Conservation (phyloP, 2,888 invertebrate genomes). For the Drosophila maculinotata region DNA sequence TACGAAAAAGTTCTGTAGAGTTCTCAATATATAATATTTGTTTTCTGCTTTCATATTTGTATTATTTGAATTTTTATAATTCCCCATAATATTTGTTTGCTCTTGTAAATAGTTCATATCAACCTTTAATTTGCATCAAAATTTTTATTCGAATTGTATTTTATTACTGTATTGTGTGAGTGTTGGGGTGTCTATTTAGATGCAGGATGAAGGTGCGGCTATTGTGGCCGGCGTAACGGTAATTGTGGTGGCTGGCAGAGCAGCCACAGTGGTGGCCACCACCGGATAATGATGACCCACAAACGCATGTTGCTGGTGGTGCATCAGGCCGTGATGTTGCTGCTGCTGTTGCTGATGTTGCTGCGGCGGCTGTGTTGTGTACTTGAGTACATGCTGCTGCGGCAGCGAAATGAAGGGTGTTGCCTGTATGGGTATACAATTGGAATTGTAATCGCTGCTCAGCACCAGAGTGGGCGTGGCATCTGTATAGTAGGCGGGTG, state of each 20-base stretch:
- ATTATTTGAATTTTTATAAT: conserved; percentile 21
- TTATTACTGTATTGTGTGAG: conserved; percentile 25
- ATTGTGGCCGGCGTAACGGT: conserved; percentile 65
- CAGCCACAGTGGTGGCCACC: conserved; percentile 72
- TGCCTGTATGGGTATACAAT: conserved; percentile 83
- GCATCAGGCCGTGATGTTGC: conserved; percentile 61
- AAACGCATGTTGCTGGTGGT: conserved; percentile 61
- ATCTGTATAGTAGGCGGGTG: conserved; percentile 72
- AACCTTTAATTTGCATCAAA: conserved; percentile 81
- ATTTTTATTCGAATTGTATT: conserved; percentile 47
- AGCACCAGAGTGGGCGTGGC: conserved; percentile 79
- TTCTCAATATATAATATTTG: conserved; percentile 52
- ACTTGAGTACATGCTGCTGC: conserved; percentile 70
- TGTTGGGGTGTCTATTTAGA: conserved; percentile 51
- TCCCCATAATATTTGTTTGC: conserved; percentile 47
- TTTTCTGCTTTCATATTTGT: conserved; percentile 11
- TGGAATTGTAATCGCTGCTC: conserved; percentile 82
- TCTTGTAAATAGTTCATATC: conserved; percentile 83
- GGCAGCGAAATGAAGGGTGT: conserved; percentile 71
- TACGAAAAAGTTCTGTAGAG: conserved; percentile 73
- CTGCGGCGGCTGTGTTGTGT: conserved; percentile 38
- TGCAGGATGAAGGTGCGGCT: conserved; percentile 69
- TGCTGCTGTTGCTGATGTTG: conserved; percentile 55
- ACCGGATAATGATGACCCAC: conserved; percentile 61
- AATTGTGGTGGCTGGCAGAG: conserved; percentile 73